Percentiles rank a stretch among this genome's conserved stretches.
Conservation (phyloP, 2,797 vertebrate species). For the Gymnothorax reevesii region DNA sequence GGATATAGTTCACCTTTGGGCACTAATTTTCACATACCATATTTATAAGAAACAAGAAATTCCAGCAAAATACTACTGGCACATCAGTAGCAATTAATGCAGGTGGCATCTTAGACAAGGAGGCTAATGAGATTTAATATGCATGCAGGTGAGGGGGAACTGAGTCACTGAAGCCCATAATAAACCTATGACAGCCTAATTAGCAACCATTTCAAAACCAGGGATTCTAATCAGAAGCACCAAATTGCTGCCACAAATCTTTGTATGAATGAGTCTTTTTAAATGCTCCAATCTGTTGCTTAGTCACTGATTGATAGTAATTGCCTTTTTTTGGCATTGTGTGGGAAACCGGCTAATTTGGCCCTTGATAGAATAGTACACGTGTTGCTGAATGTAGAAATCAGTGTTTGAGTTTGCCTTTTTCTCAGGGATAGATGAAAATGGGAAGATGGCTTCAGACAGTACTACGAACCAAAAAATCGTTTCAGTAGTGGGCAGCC, state of each 20-base stretch:
- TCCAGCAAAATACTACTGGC: constrained; percentile 74
- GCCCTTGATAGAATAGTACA: constrained; percentile 19
- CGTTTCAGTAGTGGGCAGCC: neutral
- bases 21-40: constrained; percentile 54
- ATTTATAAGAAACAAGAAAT: constrained; percentile 33
- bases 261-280: constrained; percentile 92
- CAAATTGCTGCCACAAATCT: constrained; percentile 89
- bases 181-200: constrained; percentile 99
- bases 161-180: constrained; percentile 97
- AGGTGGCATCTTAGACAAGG: constrained; percentile 96
- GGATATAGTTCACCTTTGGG: constrained; percentile 44
- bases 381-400: constrained; percentile 20
- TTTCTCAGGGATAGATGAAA: neutral
- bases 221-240: constrained; percentile 94
- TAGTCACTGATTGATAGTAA: constrained; percentile 92
- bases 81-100: constrained; percentile 94
- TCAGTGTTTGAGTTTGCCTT: constrained; percentile 14
- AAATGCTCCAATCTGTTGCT: constrained; percentile 94
- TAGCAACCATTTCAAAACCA: constrained; percentile 99
- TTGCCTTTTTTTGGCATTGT: constrained; percentile 70
- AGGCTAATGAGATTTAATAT: constrained; percentile 99
- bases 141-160: constrained; percentile 97
- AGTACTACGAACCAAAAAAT: neutral
- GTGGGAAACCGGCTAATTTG: constrained; percentile 14
- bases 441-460: neutral